Evolutionary conservation across 2,113 vertebrate genomes (phyloP).

Genomic region (Corvus moneduloides): DNA sequence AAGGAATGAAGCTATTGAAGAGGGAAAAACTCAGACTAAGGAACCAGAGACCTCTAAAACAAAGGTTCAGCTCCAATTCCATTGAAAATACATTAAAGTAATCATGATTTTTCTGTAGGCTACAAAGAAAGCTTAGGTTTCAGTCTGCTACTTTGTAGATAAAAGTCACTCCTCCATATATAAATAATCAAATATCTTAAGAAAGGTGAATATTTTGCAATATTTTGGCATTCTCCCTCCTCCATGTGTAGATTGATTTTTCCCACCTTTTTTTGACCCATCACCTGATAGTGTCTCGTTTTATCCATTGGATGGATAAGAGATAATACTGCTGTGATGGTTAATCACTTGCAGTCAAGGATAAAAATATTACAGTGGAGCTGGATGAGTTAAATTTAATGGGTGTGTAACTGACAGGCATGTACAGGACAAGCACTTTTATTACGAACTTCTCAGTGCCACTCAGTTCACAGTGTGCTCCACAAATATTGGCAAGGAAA

Average conservation of each 20-base stretch:
- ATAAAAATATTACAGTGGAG: not conserved
- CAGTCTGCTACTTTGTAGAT: not conserved
- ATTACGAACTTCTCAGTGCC: not conserved
- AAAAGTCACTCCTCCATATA: not conserved
- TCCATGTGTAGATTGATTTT: not conserved
- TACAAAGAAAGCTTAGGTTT: not conserved
- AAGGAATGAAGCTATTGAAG: not conserved
- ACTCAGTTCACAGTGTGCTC: constrained; percentile 20
- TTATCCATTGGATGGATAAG: not conserved
- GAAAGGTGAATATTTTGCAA: not conserved
- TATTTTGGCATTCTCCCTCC: not conserved
- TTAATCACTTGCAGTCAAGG: not conserved
- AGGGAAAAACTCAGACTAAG: not conserved
- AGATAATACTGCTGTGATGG: not conserved
- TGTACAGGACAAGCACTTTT: not conserved
- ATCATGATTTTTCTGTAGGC: not conserved
- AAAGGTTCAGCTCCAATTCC: not conserved
- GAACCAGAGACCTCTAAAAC: not conserved
- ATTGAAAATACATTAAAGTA: not conserved
- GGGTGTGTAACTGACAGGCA: not conserved
- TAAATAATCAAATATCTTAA: not conserved
- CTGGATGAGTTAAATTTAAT: not conserved
- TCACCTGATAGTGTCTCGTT: not conserved
- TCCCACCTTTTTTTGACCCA: not conserved
- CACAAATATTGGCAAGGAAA: constrained; percentile 43